These are phyloP conservation scores for Sphaeramia orbicularis DNA, from an alignment of 2,797 vertebrate species.

Conservation along the genomic window DNA sequence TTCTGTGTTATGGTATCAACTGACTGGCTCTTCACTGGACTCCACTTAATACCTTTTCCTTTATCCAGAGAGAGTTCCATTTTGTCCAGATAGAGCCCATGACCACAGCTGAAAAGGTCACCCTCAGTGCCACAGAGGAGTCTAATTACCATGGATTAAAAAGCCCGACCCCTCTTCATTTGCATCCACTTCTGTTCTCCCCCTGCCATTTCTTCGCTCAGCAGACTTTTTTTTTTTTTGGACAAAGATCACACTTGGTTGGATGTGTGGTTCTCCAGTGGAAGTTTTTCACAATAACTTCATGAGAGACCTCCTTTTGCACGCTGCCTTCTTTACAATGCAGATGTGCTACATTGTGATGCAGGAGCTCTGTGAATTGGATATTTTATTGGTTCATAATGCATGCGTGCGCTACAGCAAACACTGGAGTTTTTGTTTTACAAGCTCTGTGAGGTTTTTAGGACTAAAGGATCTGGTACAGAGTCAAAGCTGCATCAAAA, in stretches of 20 bases:
- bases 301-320: slow-evolving; percentile 11
- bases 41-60: slow-evolving; percentile 42
- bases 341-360: slow-evolving; percentile 19
- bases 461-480: background rate
- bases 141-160: slow-evolving; percentile 76
- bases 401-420: background rate
- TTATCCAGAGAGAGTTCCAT: slow-evolving; percentile 45
- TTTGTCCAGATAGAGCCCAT: slow-evolving; percentile 44
- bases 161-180: slow-evolving; percentile 52
- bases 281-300: slow-evolving; percentile 17
- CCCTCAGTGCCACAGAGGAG: slow-evolving; percentile 33
- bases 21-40: slow-evolving; percentile 36
- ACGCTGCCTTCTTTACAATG: background rate
- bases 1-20: slow-evolving; percentile 30
- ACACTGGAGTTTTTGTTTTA: slow-evolving; percentile 4
- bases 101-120: slow-evolving; percentile 68
- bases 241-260: slow-evolving; percentile 49
- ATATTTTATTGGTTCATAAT: slow-evolving; percentile 14
- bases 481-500: background rate
- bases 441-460: slow-evolving; percentile 1
- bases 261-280: slow-evolving; percentile 17
- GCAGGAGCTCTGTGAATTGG: background rate
- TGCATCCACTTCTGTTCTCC: slow-evolving; percentile 65
- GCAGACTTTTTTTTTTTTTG: slow-evolving; percentile 19
- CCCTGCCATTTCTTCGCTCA: slow-evolving; percentile 33